A percentile compares a stretch with the other conserved stretches of the same genome.
Conservation (phyloP, 2,797 vertebrate species). For the Rhabdomys pumilio region DNA sequence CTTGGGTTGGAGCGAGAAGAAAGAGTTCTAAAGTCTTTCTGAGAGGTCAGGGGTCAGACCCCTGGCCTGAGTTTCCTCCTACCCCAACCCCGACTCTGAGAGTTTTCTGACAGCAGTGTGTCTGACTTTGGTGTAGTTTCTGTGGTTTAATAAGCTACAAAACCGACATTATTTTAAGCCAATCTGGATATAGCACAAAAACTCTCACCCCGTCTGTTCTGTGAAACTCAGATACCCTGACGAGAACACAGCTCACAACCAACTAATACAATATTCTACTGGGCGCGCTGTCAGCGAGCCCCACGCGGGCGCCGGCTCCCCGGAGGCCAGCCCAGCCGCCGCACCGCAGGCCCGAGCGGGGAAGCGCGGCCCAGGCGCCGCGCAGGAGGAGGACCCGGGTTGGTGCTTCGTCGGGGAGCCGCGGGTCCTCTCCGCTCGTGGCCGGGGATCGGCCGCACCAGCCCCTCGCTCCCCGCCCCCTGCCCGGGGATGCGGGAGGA, state of each 20-base stretch:
- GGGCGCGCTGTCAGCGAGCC: slow-evolving; percentile 85
- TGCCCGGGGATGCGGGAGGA: slow-evolving; percentile 61
- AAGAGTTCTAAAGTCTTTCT: neutral
- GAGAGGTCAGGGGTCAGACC: slow-evolving; percentile 22
- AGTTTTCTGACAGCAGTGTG: slow-evolving; percentile 82
- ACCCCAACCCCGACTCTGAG: slow-evolving; percentile 73
- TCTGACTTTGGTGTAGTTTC: slow-evolving; percentile 81
- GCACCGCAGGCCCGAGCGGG: slow-evolving; percentile 39
- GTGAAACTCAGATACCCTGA: slow-evolving; percentile 85
- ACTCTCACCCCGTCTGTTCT: slow-evolving; percentile 86
- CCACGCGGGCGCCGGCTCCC: slow-evolving; percentile 84
- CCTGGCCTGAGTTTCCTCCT: slow-evolving; percentile 62
- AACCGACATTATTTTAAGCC: slow-evolving; percentile 85
- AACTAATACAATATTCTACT: slow-evolving; percentile 82
- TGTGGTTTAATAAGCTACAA: slow-evolving; percentile 85
- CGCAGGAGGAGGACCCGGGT: neutral
- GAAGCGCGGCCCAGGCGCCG: slow-evolving; percentile 7
- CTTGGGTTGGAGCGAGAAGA: neutral
- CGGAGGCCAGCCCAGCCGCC: slow-evolving; percentile 77
- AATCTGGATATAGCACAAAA: slow-evolving; percentile 83
- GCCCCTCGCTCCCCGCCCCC: slow-evolving; percentile 72
- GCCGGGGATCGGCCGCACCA: slow-evolving; percentile 43
- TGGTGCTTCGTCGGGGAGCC: neutral
- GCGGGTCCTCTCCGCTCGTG: neutral
- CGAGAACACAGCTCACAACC: slow-evolving; percentile 83